Conservation (phyloP, 2,113 vertebrate species). For the Ia io region DNA sequence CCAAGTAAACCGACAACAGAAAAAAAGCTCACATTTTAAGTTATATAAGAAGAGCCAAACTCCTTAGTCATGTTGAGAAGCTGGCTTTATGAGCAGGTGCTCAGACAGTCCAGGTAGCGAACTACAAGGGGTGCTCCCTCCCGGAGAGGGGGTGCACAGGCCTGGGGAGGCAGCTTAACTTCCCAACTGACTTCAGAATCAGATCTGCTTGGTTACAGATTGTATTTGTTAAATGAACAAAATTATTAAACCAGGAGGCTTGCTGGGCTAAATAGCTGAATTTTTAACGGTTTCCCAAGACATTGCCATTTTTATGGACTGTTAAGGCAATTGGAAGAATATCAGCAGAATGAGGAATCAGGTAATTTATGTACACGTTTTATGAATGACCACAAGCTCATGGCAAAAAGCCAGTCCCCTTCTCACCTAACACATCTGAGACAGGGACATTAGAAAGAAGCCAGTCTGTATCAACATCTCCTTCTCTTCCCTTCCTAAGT, state of each 20-base stretch:
- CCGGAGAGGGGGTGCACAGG: conserved; percentile 68
- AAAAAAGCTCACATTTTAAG: conserved; percentile 44
- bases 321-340: conserved; percentile 82
- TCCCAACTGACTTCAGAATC: conserved; percentile 82
- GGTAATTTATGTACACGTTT: conserved; percentile 81
- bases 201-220: conserved; percentile 84
- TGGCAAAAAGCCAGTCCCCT: conserved; percentile 61
- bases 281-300: conserved; percentile 80
- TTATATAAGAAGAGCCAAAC: conserved; percentile 61
- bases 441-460: conserved; percentile 27
- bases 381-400: conserved; percentile 75
- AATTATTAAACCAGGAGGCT: conserved; percentile 84
- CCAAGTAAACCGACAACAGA: not conserved
- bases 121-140: conserved; percentile 72
- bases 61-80: conserved; percentile 78
- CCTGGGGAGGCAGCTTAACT: conserved; percentile 75
- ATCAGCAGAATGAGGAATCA: conserved; percentile 79
- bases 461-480: not conserved
- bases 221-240: conserved; percentile 81
- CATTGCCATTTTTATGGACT: conserved; percentile 84
- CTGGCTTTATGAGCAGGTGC: conserved; percentile 75
- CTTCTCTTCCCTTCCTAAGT: not conserved
- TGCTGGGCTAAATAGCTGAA: conserved; percentile 84
- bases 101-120: conserved; percentile 59
- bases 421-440: conserved; percentile 52